A percentile compares a stretch with the other conserved stretches of the same genome.
Conservation (phyloP, 2,113 vertebrate species). For the Lasiurus cinereus region DNA sequence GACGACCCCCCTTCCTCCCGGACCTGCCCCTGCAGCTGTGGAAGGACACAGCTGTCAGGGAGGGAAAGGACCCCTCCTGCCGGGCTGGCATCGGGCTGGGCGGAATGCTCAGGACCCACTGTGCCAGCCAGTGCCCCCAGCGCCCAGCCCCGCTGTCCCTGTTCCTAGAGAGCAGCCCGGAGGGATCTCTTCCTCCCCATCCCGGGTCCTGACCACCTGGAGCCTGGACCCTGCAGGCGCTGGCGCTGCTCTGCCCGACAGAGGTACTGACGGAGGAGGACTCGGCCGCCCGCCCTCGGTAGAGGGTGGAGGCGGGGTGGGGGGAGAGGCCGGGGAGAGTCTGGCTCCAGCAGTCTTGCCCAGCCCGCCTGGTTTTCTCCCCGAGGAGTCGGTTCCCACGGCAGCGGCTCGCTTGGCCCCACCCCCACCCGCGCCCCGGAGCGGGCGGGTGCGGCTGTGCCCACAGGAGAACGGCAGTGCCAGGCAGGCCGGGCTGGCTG, state of each 20-base stretch:
- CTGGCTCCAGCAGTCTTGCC: neutral
- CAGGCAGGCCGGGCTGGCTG: constrained; percentile 70
- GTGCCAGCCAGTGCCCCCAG: neutral
- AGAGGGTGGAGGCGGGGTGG: neutral
- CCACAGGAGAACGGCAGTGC: constrained; percentile 69
- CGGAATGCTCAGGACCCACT: neutral
- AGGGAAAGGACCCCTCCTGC: neutral
- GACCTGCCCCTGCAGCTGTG: neutral
- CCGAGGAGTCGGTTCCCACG: constrained; percentile 68
- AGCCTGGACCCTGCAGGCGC: neutral
- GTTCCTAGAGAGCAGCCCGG: constrained; percentile 23
- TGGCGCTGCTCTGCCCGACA: neutral
- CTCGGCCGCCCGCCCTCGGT: neutral
- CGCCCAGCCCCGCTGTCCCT: neutral
- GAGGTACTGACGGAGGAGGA: neutral
- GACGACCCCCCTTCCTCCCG: neutral
- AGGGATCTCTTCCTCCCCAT: neutral
- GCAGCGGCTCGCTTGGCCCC: constrained; percentile 54
- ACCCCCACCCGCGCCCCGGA: constrained; percentile 51
- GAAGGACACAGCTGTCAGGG: neutral
- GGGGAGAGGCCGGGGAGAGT: neutral
- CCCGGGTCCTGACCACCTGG: neutral
- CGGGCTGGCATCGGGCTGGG: neutral
- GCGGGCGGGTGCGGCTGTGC: constrained; percentile 57
- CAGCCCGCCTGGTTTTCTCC: constrained; percentile 39